Evolutionary conservation across 2,113 vertebrate genomes (phyloP).

Genomic region (Odocoileus hemionus): DNA sequence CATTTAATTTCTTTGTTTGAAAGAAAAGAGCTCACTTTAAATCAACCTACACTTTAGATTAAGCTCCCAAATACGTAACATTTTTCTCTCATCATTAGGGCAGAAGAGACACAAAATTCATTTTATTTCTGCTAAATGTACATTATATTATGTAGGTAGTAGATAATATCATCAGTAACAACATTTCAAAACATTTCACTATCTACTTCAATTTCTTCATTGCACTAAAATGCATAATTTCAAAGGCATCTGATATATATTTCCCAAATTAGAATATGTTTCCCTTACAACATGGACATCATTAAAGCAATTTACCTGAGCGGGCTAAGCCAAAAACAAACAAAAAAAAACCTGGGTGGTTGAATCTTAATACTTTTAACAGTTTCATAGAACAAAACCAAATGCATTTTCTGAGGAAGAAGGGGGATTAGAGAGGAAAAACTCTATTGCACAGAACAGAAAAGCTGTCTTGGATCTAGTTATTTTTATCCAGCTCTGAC

Average conservation of each 20-base stretch:
- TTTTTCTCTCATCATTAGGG: background rate
- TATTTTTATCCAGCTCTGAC: conserved; percentile 4
- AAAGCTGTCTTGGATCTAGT: background rate
- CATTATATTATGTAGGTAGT: background rate
- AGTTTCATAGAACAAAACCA: conserved; percentile 43
- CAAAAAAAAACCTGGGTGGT: background rate
- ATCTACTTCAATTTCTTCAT: conserved; percentile 22
- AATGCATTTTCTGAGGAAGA: background rate
- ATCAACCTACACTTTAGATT: background rate
- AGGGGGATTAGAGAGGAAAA: background rate
- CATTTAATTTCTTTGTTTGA: background rate
- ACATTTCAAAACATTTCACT: conserved; percentile 39
- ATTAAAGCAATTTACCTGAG: conserved; percentile 43
- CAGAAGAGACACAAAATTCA: conserved; percentile 15
- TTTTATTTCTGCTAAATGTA: conserved; percentile 30
- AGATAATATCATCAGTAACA: conserved; percentile 34
- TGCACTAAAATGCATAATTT: conserved; percentile 38
- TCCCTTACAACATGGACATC: conserved; percentile 25
- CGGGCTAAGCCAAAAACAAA: conserved; percentile 28
- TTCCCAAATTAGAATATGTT: conserved; percentile 33
- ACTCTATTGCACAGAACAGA: background rate
- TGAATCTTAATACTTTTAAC: conserved; percentile 21
- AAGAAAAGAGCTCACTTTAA: conserved; percentile 7
- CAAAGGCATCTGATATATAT: conserved; percentile 3
- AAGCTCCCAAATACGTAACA: background rate